A percentile compares a stretch with the other conserved stretches of the same genome.
Conservation (phyloP, 2,888 invertebrate genomes). For the Brachyptera putata region DNA sequence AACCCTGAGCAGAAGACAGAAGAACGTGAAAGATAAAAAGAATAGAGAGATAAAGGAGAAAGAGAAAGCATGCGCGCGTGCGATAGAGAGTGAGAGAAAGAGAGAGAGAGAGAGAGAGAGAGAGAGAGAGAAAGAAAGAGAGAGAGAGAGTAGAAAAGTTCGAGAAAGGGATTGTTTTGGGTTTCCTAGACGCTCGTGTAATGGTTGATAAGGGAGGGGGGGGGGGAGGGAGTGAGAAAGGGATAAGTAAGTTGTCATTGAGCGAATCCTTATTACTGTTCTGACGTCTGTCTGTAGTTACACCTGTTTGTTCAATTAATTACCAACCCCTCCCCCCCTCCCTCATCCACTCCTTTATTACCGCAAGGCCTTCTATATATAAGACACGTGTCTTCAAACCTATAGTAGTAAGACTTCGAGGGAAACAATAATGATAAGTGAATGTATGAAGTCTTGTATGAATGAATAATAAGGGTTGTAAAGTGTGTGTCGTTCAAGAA, state of each 20-base stretch:
- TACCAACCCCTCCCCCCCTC: neutral
- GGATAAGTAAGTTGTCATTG: conserved; percentile 6
- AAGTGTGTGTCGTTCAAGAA: too few relatives aligned
- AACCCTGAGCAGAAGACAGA: neutral
- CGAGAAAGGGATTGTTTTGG: too few relatives aligned
- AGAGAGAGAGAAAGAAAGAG: too few relatives aligned
- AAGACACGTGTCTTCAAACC: too few relatives aligned
- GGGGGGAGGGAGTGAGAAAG: neutral
- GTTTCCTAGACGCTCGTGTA: neutral
- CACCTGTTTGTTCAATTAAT: neutral
- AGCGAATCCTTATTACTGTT: neutral
- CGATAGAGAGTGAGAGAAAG: too few relatives aligned
- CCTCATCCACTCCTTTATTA: neutral
- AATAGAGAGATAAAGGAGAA: neutral
- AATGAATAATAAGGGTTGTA: too few relatives aligned
- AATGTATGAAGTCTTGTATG: too few relatives aligned
- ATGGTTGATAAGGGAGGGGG: neutral
- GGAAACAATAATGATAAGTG: too few relatives aligned
- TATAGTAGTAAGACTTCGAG: too few relatives aligned
- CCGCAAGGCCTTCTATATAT: neutral
- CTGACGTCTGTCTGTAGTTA: neutral
- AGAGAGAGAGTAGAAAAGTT: too few relatives aligned
- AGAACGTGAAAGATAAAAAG: neutral
- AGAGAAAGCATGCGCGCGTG: too few relatives aligned
- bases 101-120: too few relatives aligned